These are phyloP conservation scores for Propithecus deckenii DNA, from an alignment of 2,797 vertebrate species.

Conservation along the genomic window DNA sequence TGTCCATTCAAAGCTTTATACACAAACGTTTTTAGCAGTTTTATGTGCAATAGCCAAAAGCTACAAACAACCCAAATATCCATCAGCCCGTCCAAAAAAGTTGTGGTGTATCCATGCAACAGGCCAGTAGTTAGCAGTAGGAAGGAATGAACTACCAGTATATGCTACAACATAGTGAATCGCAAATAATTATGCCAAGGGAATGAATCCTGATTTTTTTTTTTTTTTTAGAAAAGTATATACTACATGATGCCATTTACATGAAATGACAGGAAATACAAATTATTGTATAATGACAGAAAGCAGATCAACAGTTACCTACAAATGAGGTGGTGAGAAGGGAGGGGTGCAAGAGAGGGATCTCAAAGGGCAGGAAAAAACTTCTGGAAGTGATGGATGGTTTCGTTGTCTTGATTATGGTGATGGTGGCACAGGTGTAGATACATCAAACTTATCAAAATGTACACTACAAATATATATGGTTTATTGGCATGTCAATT, in stretches of 20 bases:
- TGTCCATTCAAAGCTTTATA: background rate
- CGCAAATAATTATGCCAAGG: background rate
- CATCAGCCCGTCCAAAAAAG: background rate
- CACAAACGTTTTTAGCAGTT: background rate
- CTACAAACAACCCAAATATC: background rate
- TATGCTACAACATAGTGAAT: background rate
- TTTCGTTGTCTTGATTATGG: background rate
- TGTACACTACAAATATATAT: too few relatives aligned
- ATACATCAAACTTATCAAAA: background rate
- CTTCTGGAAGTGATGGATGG: background rate
- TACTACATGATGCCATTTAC: background rate
- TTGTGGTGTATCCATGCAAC: background rate
- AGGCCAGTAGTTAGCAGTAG: background rate
- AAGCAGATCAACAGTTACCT: background rate
- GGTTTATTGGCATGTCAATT: background rate
- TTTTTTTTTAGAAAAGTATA: background rate
- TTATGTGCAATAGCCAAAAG: background rate
- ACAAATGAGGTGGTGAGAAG: background rate
- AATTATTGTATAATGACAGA: background rate
- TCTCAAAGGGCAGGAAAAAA: background rate
- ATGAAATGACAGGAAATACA: background rate
- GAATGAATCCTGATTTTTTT: background rate
- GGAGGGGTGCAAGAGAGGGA: accelerated
- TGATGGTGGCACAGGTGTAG: background rate
- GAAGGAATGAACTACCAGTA: background rate